Evolutionary conservation across 2,113 vertebrate genomes (phyloP), one percentile per base, ranked within the genome.

Genomic region (Lipophrys pholis): DNA sequence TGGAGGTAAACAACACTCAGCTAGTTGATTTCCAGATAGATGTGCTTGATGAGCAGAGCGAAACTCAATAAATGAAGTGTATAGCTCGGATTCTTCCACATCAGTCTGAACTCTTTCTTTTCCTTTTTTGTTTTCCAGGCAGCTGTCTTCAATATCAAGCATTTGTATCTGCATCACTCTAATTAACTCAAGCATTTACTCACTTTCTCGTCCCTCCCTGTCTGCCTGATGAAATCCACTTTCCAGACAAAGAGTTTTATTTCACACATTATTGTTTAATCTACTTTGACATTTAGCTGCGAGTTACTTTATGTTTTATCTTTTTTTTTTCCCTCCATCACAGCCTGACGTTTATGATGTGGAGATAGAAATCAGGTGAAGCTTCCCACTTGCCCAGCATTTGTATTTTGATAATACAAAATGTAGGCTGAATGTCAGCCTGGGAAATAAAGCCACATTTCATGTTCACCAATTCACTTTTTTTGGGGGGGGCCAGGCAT

Each of bases 201-300:
- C 57, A 30, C 39, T 75, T 50, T 38, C 49, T 67, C 49, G 10
- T 57, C 54, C n/a, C 51, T 65, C 49, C 10, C 16, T 78, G 45
- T 41, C 10, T 49, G 50, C n/a, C 10, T 59, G 21, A 48, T n/a
- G 14, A 30, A 76, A 42, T 49, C 35, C 60, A 83, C 64, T 46
- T 83, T 51, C 42, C 41, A 60, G 16, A 69, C 46, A 15, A n/a
- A 4, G 6, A 55, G 36, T 49, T 56, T 78, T 11, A 52, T 80
- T 61, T 64, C 50, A 76, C 54, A 50, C 15, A 14, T 46, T 66
- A 64, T 73, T 62, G 40, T 70, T 39, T 49, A 64, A 81, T 69
- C 48, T 11, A 38, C 38, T 68, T 12, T 73, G 71, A 76, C 69
- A 72, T 77, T 74, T 82, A 73, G 63, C 69, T 39, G 14, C 57